phyloP scores from a whole-genome alignment of 2,113 vertebrate species.

The Geococcyx californianus region DNA sequence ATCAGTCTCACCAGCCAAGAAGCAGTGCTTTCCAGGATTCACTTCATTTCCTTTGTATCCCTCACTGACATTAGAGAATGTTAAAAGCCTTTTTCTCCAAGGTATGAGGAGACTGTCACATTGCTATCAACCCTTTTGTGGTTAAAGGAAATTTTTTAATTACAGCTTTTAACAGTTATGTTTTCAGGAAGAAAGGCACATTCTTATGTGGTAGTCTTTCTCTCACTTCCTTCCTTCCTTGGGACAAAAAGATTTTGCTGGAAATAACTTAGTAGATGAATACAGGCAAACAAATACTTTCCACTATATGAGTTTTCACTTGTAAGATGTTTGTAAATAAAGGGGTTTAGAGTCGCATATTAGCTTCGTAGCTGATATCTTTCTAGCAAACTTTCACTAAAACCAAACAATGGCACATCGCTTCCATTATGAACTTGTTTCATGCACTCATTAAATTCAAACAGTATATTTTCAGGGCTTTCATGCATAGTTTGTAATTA shows the following conservation, averaged over 20 bases:
- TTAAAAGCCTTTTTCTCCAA: neutral
- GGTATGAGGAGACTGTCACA: neutral
- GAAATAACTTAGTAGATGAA: neutral
- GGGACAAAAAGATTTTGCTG: neutral
- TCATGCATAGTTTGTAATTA: neutral
- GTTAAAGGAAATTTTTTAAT: neutral
- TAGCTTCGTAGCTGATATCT: neutral
- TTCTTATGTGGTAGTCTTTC: neutral
- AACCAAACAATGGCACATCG: neutral
- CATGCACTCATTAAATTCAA: neutral
- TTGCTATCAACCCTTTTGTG: neutral
- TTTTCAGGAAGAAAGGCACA: neutral
- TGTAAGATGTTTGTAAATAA: neutral
- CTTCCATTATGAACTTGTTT: neutral
- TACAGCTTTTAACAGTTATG: neutral
- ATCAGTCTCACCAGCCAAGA: neutral
- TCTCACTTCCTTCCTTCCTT: neutral
- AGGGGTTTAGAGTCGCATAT: neutral
- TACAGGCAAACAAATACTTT: neutral
- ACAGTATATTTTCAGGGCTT: neutral
- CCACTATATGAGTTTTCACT: neutral
- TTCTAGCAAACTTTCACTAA: neutral
- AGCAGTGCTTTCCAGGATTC: neutral
- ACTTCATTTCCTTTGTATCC: neutral
- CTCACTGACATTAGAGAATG: neutral